These are phyloP conservation scores for Dicyrtomina minuta DNA, from an alignment of 2,888 invertebrate species.

Conservation along the genomic window DNA sequence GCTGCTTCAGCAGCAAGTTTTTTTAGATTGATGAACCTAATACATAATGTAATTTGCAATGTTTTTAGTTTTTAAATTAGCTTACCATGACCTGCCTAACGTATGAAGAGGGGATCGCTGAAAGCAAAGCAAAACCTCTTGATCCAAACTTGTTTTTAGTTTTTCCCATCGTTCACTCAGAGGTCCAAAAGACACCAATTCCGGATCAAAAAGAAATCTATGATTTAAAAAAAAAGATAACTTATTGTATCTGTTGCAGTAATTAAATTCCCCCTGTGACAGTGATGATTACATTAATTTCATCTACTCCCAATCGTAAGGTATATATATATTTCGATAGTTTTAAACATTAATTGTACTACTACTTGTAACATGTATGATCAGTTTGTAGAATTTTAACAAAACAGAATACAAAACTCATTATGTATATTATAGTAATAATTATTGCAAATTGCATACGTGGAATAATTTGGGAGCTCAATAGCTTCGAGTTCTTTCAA, in stretches of 20 bases:
- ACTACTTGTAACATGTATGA: not conserved
- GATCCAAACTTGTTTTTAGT: not conserved
- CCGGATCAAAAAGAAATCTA: conserved; percentile 14
- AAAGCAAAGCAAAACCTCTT: conserved; percentile 5
- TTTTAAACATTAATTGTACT: not conserved
- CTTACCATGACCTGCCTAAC: not conserved
- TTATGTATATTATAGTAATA: too few species aligned
- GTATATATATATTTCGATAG: conserved; percentile 5
- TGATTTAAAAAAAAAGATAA: not conserved
- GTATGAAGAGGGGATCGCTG: not conserved
- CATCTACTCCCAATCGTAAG: too few species aligned
- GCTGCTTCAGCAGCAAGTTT: too few species aligned
- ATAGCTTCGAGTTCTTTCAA: conserved; percentile 35
- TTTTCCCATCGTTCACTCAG: conserved; percentile 24
- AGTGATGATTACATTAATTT: too few species aligned
- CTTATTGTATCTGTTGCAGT: too few species aligned
- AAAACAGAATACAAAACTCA: too few species aligned
- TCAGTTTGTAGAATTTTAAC: too few species aligned
- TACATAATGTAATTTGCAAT: too few species aligned
- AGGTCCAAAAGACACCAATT: conserved; percentile 11
- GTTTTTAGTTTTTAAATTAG: not conserved
- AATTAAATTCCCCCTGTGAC: too few species aligned
- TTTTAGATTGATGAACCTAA: too few species aligned
- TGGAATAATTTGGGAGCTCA: conserved; percentile 46
- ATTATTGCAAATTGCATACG: too few species aligned